Base-by-base conservation (phyloP, 2,113 vertebrate genomes). In the Garra rufa region DNA sequence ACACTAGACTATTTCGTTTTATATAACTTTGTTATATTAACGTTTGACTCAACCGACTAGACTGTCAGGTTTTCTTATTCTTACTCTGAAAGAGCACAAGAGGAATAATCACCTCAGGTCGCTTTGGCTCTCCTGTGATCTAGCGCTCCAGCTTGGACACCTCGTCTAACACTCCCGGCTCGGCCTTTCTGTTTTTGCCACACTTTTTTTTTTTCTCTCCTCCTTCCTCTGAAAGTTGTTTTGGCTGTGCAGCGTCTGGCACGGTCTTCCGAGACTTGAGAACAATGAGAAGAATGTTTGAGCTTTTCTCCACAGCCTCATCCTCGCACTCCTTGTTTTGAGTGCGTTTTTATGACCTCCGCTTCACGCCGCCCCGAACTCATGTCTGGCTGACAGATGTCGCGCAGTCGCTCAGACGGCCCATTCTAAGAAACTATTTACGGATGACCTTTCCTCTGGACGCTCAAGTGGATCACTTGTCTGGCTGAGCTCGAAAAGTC, bases 271-370 rank as follows among this genome's bases (percentile, higher is more conserved):
- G 89, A 90, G 92, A 87, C 90, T 91, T 84, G 89, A 91, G 92
- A 95, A 95, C 94, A 95, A 94, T 93, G 92, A 95, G 92, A 93
- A 92, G 93, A 95, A 95, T 94, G 93, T 93, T 87, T 85, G 85
- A 91, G 89, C 88, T 76, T 80, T 88, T 80, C 91, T 92, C 90
- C 70, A 86, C 86, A 90, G 85, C 90, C 81, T 46, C 89, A 89
- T 87, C 88, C 90, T 89, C 38, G 10, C 50, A 83, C 41, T 84
- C 88, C 88, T 85, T 89, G 86, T 91, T 90, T 91, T 85, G 75
- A 91, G 34, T 89, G 91, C 90, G 61, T 89, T 93, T 93, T 93
- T 91, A 91, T 90, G 91, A 92, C 91, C 89, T 87, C 88, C 73
- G 83, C 82, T 69, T 52, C 19, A 30, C 89, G 79, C 61, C 24